Percentiles rank a stretch among this genome's conserved stretches.
These are phyloP conservation scores for Pelmatolapia mariae DNA, from an alignment of 2,113 vertebrate species.

Conservation along the genomic window DNA sequence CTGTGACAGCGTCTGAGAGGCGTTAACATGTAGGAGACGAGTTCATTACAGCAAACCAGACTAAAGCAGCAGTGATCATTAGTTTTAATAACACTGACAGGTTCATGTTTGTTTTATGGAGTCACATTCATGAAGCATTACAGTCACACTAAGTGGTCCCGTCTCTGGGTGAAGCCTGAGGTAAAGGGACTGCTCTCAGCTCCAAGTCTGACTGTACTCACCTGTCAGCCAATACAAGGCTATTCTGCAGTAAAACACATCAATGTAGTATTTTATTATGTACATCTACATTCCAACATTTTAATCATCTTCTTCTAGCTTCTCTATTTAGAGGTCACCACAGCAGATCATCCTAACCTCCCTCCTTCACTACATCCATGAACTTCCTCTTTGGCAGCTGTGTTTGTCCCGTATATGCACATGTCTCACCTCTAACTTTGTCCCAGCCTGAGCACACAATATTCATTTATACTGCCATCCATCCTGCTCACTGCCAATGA, in stretches of 20 bases:
- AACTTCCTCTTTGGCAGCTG: neutral
- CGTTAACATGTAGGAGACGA: neutral
- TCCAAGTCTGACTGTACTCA: neutral
- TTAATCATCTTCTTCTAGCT: neutral
- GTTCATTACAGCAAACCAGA: neutral
- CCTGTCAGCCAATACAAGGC: neutral
- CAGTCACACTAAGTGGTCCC: neutral
- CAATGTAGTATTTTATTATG: neutral
- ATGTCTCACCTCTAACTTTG: neutral
- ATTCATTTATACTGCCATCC: neutral
- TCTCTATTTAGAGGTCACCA: neutral
- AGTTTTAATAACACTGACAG: neutral
- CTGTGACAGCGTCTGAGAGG: neutral
- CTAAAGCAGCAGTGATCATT: neutral
- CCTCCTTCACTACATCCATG: neutral
- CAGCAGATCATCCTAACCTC: neutral
- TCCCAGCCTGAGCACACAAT: neutral
- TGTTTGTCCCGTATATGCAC: neutral
- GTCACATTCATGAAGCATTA: neutral
- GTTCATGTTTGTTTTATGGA: neutral
- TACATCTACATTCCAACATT: neutral
- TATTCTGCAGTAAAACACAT: neutral
- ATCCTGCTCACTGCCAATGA: neutral
- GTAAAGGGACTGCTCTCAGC: neutral
- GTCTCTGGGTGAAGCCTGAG: neutral